Evolutionary conservation across 2,797 vertebrate genomes (phyloP).

Genomic region (Macropodus opercularis): DNA sequence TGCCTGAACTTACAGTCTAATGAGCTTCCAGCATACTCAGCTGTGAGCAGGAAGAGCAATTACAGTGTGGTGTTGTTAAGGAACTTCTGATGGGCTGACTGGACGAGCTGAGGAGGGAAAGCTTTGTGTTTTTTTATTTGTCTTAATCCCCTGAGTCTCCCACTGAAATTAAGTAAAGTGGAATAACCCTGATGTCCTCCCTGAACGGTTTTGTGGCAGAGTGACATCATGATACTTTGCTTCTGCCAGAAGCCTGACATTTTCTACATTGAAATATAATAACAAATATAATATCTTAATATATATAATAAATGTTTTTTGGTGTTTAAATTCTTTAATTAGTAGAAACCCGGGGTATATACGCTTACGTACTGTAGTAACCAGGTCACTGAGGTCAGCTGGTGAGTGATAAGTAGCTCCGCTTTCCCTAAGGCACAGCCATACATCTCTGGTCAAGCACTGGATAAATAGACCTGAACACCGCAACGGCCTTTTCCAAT

Average conservation of each 20-base stretch:
- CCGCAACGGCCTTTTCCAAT: slow-evolving; percentile 35
- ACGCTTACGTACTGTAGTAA: too few relatives aligned
- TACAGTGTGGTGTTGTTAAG: slow-evolving; percentile 7
- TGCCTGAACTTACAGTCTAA: slow-evolving; percentile 1
- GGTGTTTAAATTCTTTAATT: too few relatives aligned
- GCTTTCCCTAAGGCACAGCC: slow-evolving; percentile 5
- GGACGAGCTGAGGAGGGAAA: background rate
- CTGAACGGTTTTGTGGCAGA: too few relatives aligned
- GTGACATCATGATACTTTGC: too few relatives aligned
- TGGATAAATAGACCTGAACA: slow-evolving; percentile 16
- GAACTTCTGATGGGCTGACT: slow-evolving; percentile 16
- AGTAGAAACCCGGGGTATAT: background rate
- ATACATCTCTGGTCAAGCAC: slow-evolving; percentile 11
- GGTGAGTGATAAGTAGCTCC: slow-evolving; percentile 26
- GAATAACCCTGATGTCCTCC: too few relatives aligned
- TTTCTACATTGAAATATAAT: too few relatives aligned
- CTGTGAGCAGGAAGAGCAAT: slow-evolving; percentile 12
- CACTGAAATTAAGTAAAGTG: too few relatives aligned
- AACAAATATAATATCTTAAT: too few relatives aligned
- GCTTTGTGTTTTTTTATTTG: background rate
- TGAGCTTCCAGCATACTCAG: slow-evolving; percentile 8
- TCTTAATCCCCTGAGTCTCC: too few relatives aligned
- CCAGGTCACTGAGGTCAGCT: slow-evolving; percentile 27
- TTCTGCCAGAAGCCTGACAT: too few relatives aligned
- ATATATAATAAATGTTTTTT: too few relatives aligned